These are phyloP conservation scores for Drosophila paulistorum DNA, from an alignment of 1,140 invertebrate genomes.

Conservation along the genomic window DNA sequence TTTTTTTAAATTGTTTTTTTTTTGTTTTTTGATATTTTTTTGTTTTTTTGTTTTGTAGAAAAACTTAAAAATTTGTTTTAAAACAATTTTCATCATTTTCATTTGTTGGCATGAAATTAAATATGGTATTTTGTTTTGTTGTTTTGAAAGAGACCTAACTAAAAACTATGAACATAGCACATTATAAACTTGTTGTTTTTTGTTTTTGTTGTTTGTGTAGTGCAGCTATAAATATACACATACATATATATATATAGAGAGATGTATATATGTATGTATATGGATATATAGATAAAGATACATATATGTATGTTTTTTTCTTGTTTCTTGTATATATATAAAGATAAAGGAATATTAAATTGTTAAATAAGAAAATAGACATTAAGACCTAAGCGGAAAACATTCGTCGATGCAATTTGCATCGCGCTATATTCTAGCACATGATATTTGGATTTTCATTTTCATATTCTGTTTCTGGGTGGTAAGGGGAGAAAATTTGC, in stretches of 20 bases:
- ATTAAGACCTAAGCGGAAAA: slow-evolving; percentile 39
- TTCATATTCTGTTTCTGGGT: too few species aligned
- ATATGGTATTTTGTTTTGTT: slow-evolving; percentile 41
- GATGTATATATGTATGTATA: slow-evolving; percentile 7
- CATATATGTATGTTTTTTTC: too few species aligned
- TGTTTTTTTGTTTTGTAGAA: slow-evolving; percentile 59
- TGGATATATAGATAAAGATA: slow-evolving; percentile 3
- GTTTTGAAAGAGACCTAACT: slow-evolving; percentile 64
- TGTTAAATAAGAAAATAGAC: slow-evolving; percentile 57
- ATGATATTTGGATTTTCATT: slow-evolving; percentile 34
- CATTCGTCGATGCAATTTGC: slow-evolving; percentile 10
- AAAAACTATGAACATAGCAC: slow-evolving; percentile 80
- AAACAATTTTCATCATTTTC: slow-evolving; percentile 27
- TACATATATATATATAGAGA: slow-evolving; percentile 17
- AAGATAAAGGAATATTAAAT: slow-evolving; percentile 54
- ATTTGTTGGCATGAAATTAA: slow-evolving; percentile 62
- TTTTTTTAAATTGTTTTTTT: slow-evolving; percentile 17
- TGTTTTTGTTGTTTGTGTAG: slow-evolving; percentile 46
- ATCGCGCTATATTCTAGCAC: slow-evolving; percentile 35
- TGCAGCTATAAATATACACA: slow-evolving; percentile 69
- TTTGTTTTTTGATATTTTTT: too few species aligned
- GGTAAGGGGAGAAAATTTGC: not conserved
- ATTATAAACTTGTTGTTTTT: slow-evolving; percentile 50
- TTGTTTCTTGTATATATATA: not conserved
- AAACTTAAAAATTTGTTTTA: slow-evolving; percentile 63